A percentile compares a stretch with the other conserved stretches of the same genome.
Conservation (phyloP, 2,888 invertebrate genomes). For the Parnassius smintheus region DNA sequence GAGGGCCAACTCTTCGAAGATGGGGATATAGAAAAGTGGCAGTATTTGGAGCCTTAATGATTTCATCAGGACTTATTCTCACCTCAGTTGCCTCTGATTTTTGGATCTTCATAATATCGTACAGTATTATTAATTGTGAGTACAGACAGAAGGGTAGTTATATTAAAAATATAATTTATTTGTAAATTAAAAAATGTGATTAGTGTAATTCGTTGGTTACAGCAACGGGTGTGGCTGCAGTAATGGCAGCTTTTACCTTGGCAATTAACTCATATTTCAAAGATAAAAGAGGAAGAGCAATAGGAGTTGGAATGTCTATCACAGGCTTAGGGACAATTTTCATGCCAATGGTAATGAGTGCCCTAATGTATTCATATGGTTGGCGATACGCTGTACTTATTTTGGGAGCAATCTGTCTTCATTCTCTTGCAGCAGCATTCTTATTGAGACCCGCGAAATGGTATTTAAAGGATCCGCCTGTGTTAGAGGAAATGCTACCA, state of each 20-base stretch:
- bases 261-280: slow-evolving; percentile 85
- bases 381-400: slow-evolving; percentile 83
- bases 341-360: slow-evolving; percentile 82
- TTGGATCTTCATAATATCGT: slow-evolving; percentile 81
- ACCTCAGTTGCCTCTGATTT: slow-evolving; percentile 81
- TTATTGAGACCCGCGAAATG: slow-evolving; percentile 85
- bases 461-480: slow-evolving; percentile 76
- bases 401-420: slow-evolving; percentile 82
- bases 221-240: slow-evolving; percentile 83
- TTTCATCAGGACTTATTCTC: slow-evolving; percentile 79
- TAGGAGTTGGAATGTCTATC: slow-evolving; percentile 83
- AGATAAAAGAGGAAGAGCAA: slow-evolving; percentile 82
- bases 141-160: slow-evolving; percentile 34
- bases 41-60: slow-evolving; percentile 75
- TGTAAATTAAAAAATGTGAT: neutral
- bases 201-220: slow-evolving; percentile 41
- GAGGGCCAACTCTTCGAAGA: slow-evolving; percentile 82
- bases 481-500: slow-evolving; percentile 57
- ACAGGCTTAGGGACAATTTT: slow-evolving; percentile 85
- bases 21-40: slow-evolving; percentile 85
- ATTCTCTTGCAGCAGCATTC: slow-evolving; percentile 81
- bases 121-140: slow-evolving; percentile 87
- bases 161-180: neutral
- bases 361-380: slow-evolving; percentile 78
- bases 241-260: slow-evolving; percentile 82